Conservation (phyloP, 2,888 invertebrate species). For the Caenorhabditis angaria region DNA sequence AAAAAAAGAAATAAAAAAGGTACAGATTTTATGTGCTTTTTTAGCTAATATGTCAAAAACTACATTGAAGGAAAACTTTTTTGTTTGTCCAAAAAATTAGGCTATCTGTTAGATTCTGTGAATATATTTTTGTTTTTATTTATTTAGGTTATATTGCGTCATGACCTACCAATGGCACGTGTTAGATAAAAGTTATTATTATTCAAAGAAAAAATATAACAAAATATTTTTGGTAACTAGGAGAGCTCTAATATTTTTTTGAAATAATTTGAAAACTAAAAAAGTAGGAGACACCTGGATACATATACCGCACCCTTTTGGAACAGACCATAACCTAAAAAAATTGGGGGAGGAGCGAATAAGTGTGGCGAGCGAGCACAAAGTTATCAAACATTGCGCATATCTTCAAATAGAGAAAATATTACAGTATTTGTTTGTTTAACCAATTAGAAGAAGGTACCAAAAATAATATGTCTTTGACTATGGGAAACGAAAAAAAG, state of each 20-base stretch:
- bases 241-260: background rate
- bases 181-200: background rate
- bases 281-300: background rate
- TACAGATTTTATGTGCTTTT: background rate
- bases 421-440: background rate
- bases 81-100: background rate
- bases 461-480: too few species aligned
- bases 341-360: background rate
- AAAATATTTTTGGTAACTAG: background rate
- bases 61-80: too few species aligned
- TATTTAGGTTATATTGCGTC: background rate
- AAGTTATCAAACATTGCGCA: constrained; percentile 2
- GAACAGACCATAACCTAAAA: background rate
- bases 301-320: background rate
- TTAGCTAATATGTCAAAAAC: too few species aligned
- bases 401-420: background rate
- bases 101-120: background rate
- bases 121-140: too few species aligned
- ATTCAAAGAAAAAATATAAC: background rate
- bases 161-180: background rate
- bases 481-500: background rate
- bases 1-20: background rate
- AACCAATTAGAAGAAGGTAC: background rate
- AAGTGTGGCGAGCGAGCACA: background rate
- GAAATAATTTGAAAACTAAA: background rate